These are phyloP conservation scores for Aleadryas rufinucha DNA, from an alignment of 2,113 vertebrate genomes.

Conservation along the genomic window DNA sequence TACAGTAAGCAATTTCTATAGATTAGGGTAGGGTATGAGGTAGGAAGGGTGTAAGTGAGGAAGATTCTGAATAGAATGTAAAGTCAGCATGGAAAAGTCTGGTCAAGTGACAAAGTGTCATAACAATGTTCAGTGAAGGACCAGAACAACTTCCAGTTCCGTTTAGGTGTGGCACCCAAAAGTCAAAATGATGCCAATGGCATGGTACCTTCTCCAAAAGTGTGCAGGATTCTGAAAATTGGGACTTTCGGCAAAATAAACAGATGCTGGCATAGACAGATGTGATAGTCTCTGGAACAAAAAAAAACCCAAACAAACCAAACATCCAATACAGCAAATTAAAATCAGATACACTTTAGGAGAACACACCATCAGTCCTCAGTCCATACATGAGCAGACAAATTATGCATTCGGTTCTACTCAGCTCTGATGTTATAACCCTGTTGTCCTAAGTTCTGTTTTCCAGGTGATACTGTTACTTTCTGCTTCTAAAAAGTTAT, in stretches of 20 bases:
- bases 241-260: neutral
- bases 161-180: neutral
- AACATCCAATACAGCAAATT: neutral
- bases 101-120: neutral
- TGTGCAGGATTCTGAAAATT: neutral
- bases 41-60: neutral
- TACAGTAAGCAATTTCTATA: neutral
- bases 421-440: neutral
- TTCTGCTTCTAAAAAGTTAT: neutral
- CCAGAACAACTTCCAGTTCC: neutral
- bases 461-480: neutral
- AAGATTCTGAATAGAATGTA: neutral
- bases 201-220: neutral
- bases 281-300: neutral
- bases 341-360: neutral
- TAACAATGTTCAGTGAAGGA: neutral
- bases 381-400: neutral
- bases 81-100: neutral
- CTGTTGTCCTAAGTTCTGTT: neutral
- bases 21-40: neutral
- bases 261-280: neutral
- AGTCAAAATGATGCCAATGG: neutral
- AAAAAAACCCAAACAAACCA: neutral
- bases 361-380: neutral
- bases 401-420: neutral